Percentiles rank a stretch among this genome's conserved stretches.
These are phyloP conservation scores for Cryptomyrus ogoouensis DNA, from an alignment of 2,113 vertebrate species.

Conservation along the genomic window DNA sequence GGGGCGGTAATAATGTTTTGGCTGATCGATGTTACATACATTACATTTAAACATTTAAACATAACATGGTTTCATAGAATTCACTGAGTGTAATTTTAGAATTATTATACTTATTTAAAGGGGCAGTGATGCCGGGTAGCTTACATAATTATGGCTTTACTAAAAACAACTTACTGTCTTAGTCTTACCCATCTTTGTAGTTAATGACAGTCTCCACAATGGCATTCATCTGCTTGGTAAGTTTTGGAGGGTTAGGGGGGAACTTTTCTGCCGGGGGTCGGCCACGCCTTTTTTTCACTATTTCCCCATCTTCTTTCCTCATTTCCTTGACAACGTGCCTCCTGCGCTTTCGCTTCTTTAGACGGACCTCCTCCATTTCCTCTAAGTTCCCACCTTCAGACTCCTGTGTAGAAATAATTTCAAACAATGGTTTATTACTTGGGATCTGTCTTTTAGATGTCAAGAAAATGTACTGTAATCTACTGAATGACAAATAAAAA, in stretches of 20 bases:
- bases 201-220: conserved; percentile 98
- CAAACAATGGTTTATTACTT: neutral
- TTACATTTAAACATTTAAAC: neutral
- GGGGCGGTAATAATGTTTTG: neutral
- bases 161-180: neutral
- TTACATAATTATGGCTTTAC: neutral
- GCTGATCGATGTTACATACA: neutral
- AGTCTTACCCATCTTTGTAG: conserved; percentile 89
- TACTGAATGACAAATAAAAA: neutral
- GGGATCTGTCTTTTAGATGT: neutral
- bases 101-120: neutral
- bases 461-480: neutral
- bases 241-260: conserved; percentile 89
- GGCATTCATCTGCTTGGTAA: conserved; percentile 91
- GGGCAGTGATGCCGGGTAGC: neutral
- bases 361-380: conserved; percentile 90
- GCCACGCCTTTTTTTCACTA: conserved; percentile 89
- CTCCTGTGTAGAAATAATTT: conserved; percentile 52
- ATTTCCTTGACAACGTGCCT: conserved; percentile 76
- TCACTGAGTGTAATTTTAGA: neutral
- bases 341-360: conserved; percentile 89
- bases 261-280: conserved; percentile 93
- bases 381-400: conserved; percentile 82
- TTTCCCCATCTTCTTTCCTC: conserved; percentile 77
- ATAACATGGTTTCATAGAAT: neutral